These are phyloP conservation scores for Magallana gigas DNA, from an alignment of 1,140 invertebrate genomes.

Conservation along the genomic window DNA sequence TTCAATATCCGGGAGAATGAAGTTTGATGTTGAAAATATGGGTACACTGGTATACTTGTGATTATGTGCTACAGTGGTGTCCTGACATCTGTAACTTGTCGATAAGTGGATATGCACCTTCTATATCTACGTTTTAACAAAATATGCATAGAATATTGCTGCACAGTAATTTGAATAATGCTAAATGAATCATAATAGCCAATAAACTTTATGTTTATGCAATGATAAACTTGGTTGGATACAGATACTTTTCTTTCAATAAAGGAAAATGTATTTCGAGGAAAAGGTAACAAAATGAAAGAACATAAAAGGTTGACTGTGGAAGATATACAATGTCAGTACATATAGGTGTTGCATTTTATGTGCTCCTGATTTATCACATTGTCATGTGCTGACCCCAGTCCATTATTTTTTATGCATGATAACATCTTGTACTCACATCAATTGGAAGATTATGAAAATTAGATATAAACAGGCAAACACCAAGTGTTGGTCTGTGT, in stretches of 20 bases:
- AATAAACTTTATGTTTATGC: too few species aligned
- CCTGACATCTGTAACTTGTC: not conserved
- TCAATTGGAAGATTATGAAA: slow-evolving; percentile 36
- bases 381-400: slow-evolving; percentile 16
- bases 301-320: not conserved
- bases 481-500: slow-evolving; percentile 35
- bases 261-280: too few species aligned
- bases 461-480: slow-evolving; percentile 34
- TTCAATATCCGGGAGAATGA: not conserved
- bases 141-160: too few species aligned
- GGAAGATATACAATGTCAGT: not conserved
- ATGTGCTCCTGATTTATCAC: not conserved
- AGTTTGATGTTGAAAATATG: too few species aligned
- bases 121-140: too few species aligned
- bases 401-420: slow-evolving; percentile 14
- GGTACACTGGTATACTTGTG: too few species aligned
- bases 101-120: too few species aligned
- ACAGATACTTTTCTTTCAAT: too few species aligned
- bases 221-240: too few species aligned
- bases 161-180: too few species aligned
- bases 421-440: slow-evolving; percentile 34
- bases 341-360: not conserved
- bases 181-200: too few species aligned
- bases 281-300: not conserved
- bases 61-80: not conserved